These are phyloP conservation scores for Campoplex capitator DNA, from an alignment of 2,888 invertebrate species.

Conservation along the genomic window DNA sequence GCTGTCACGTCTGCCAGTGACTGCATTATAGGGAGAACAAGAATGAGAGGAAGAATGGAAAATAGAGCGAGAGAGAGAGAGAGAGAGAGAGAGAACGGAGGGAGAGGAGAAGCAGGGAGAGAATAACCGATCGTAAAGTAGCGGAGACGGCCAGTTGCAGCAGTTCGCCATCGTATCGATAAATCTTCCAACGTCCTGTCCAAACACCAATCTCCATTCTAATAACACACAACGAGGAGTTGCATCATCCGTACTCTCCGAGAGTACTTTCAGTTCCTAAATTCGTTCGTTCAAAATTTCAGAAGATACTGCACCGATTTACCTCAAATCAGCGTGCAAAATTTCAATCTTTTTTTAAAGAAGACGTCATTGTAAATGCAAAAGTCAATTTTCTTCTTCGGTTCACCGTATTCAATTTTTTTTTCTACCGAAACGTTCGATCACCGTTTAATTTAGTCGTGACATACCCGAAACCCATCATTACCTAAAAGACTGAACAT, in stretches of 20 bases:
- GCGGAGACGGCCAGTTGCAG: constrained; percentile 33
- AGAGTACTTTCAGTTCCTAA: background rate
- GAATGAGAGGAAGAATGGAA: constrained; percentile 22
- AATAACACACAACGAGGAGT: constrained; percentile 65
- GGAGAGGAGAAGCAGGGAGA: background rate
- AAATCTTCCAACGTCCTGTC: constrained; percentile 78
- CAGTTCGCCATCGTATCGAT: constrained; percentile 76
- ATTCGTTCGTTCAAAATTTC: background rate
- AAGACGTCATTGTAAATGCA: background rate
- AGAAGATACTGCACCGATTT: background rate
- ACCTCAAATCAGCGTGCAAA: background rate
- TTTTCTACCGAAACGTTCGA: background rate
- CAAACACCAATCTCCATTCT: constrained; percentile 77
- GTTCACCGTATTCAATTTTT: background rate
- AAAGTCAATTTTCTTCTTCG: background rate
- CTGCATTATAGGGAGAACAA: constrained; percentile 38
- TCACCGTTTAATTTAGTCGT: background rate
- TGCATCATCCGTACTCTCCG: constrained; percentile 31
- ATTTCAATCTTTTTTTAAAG: background rate
- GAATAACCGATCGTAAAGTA: constrained; percentile 59
- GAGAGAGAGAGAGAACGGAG: constrained; percentile 1
- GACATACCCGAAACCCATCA: background rate
- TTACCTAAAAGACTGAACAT: background rate
- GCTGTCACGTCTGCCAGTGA: constrained; percentile 47
- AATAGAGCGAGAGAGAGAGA: constrained; percentile 23